These are phyloP conservation scores for Pyralis farinalis DNA, from an alignment of 2,888 invertebrate genomes.

Conservation along the genomic window DNA sequence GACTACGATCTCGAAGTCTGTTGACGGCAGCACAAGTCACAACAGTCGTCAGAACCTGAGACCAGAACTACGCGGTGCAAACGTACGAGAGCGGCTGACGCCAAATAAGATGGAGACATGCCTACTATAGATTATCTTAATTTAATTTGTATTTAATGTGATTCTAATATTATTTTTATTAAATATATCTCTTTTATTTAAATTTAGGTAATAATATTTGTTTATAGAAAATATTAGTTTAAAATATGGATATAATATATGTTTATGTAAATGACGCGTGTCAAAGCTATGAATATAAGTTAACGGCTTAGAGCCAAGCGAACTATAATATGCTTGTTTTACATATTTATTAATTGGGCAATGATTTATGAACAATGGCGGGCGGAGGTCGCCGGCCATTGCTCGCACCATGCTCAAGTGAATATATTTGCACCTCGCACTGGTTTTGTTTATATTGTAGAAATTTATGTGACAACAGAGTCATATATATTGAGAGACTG, in stretches of 20 bases:
- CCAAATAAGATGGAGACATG: too few species aligned
- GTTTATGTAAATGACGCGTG: not conserved
- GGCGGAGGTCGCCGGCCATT: not conserved
- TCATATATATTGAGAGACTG: too few species aligned
- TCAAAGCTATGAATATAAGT: not conserved
- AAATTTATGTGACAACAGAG: not conserved
- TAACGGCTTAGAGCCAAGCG: not conserved
- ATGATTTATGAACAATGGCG: not conserved
- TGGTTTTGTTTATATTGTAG: not conserved
- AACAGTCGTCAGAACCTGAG: too few species aligned
- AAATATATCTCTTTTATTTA: not conserved
- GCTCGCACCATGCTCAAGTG: not conserved
- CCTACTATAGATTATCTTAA: too few species aligned
- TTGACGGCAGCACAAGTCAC: too few species aligned
- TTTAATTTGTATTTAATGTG: too few species aligned
- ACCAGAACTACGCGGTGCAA: too few species aligned
- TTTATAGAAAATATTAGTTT: not conserved
- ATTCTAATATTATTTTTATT: too few species aligned
- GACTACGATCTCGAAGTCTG: too few species aligned
- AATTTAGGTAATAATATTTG: not conserved
- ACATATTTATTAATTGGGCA: conserved; percentile 3
- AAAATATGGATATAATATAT: not conserved
- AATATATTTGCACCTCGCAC: not conserved
- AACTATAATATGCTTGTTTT: not conserved
- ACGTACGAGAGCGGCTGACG: too few species aligned